Base-by-base conservation (phyloP, 2,113 vertebrate genomes). In the Smithornis capensis region DNA sequence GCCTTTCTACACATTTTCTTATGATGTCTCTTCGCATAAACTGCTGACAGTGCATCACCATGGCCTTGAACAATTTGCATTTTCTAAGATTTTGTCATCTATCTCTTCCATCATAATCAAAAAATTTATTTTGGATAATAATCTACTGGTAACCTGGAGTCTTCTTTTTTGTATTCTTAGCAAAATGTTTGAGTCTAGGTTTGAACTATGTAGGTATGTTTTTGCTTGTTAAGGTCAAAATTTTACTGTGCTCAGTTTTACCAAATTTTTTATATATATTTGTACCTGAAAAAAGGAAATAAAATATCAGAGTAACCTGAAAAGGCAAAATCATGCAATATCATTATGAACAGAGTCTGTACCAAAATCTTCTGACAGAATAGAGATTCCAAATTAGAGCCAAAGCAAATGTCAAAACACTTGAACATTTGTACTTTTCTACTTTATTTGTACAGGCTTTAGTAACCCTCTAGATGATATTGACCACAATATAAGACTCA, bases 181-280 rank as follows among this genome's bases (percentile, higher is more conserved):
- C 3, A 56, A 85, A 79, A 63, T n/a, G 7, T 71, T 80, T 2
- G 14, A 7, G 3, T 38, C 15, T 76, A 12, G 2, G 3, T 47
- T 35, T n/a, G 15, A 24, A 37, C 14, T 67, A 14, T 14, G 8
- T 28, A n/a, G 9, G 2, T 42, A 5, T 27, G 5, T 0, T 87
- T 40, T 50, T n/a, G 4, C 11, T 71, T 15, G 15, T n/a, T 12
- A 18, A 7, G 5, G 12, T 68, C 10, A 69, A 83, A 73, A 45
- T 52, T 73, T 64, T 59, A 42, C 9, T 25, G 6, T 47, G 11
- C 7, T 29, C 12, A 76, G 18, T 18, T 78, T 79, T 38, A 42
- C 3, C 7, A 47, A 3, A 35, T 53, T 89, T 87, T 83, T 70
- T 4, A 80, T 67, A 42, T 60, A 2, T 69, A 16, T 73, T 60